Evolutionary conservation across 2,888 invertebrate genomes (phyloP).

Genomic region (Chelonus formosanus): DNA sequence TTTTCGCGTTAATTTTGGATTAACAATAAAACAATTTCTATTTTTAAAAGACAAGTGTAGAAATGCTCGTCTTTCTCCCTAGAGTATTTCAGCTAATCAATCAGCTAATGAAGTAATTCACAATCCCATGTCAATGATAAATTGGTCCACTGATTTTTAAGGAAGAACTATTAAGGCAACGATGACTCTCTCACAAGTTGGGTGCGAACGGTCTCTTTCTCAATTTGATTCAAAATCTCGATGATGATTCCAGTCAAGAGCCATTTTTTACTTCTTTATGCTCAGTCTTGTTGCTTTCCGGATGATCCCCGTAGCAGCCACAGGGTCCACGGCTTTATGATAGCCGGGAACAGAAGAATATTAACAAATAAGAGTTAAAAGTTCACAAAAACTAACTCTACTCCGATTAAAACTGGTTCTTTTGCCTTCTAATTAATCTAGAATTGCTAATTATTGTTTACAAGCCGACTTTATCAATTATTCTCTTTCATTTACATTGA

Average conservation of each 20-base stretch:
- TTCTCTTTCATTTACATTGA: constrained; percentile 25
- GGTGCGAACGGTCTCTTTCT: constrained; percentile 2
- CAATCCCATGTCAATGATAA: constrained; percentile 30
- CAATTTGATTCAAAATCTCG: neutral
- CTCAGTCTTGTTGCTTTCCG: constrained; percentile 59
- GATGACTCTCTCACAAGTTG: constrained; percentile 26
- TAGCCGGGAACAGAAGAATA: constrained; percentile 46
- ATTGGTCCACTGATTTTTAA: constrained; percentile 24
- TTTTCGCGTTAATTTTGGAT: constrained; percentile 23
- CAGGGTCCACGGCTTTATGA: constrained; percentile 60
- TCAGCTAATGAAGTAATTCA: constrained; percentile 9
- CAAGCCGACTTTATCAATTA: constrained; percentile 32
- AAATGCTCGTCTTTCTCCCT: too few relatives aligned
- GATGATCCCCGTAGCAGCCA: constrained; percentile 64
- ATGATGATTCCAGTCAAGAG: neutral
- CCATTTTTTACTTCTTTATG: constrained; percentile 45
- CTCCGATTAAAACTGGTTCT: neutral
- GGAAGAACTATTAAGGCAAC: constrained; percentile 11
- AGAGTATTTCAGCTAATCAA: too few relatives aligned
- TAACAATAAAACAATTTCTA: neutral
- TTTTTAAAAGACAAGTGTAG: neutral
- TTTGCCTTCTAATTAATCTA: constrained; percentile 1
- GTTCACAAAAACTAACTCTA: constrained; percentile 9
- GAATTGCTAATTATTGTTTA: neutral
- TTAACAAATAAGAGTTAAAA: constrained; percentile 38